Evolutionary conservation across 2,888 invertebrate species (phyloP).

Genomic region (Meiosimyza decipiens): DNA sequence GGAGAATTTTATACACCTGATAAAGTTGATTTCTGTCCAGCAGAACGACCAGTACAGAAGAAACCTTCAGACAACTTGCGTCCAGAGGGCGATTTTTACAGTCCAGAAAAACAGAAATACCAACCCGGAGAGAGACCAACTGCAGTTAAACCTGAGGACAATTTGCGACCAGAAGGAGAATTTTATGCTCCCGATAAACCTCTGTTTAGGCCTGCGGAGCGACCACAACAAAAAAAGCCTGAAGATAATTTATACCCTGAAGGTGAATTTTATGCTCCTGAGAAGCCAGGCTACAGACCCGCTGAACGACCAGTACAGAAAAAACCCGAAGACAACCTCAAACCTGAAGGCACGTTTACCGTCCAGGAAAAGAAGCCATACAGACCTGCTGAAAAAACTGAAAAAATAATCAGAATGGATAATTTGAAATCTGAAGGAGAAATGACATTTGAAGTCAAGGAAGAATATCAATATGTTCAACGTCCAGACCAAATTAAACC

Average conservation of each 20-base stretch:
- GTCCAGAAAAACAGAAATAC: conserved; percentile 61
- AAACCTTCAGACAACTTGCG: conserved; percentile 68
- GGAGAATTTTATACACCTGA: conserved; percentile 67
- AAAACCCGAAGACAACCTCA: conserved; percentile 70
- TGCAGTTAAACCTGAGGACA: conserved; percentile 69
- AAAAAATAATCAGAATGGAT: conserved; percentile 66
- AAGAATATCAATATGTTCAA: conserved; percentile 66
- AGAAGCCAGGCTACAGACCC: conserved; percentile 66
- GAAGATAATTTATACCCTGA: conserved; percentile 71
- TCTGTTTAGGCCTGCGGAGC: conserved; percentile 67
- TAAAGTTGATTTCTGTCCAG: conserved; percentile 59
- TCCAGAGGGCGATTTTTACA: conserved; percentile 67
- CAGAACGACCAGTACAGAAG: conserved; percentile 62
- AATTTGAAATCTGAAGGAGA: conserved; percentile 70
- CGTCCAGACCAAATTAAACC: conserved; percentile 57
- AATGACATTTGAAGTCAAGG: conserved; percentile 48
- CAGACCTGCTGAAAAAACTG: conserved; percentile 65
- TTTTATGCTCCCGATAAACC: conserved; percentile 68
- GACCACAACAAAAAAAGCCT: conserved; percentile 69
- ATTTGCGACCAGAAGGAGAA: conserved; percentile 72
- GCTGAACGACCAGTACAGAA: conserved; percentile 68
- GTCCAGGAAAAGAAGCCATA: conserved; percentile 62
- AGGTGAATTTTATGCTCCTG: conserved; percentile 71
- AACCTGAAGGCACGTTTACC: conserved; percentile 71
- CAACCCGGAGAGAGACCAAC: conserved; percentile 63